These are phyloP conservation scores for Cotesia typhae DNA, from an alignment of 1,140 invertebrate species.

Conservation along the genomic window DNA sequence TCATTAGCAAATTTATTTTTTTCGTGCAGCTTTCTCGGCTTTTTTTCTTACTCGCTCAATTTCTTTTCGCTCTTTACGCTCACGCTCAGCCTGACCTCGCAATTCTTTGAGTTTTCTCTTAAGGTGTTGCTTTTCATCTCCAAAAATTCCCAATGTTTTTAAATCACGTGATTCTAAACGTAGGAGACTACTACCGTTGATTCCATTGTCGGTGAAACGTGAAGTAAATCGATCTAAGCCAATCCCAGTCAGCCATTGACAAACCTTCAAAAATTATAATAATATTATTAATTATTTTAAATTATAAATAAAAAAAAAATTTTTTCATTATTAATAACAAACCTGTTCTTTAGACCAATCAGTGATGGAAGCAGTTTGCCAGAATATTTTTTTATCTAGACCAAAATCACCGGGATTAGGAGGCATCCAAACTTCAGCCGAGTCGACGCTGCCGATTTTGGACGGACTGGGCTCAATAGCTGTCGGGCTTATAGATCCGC, in stretches of 20 bases:
- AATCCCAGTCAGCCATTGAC: constrained; percentile 85
- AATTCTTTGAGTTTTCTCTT: constrained; percentile 92
- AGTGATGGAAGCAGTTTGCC: constrained; percentile 74
- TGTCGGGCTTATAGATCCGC: constrained; percentile 65
- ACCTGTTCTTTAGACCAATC: constrained; percentile 92
- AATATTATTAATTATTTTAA: constrained; percentile 28
- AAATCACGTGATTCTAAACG: constrained; percentile 87
- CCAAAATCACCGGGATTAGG: constrained; percentile 61
- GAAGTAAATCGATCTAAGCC: constrained; percentile 85
- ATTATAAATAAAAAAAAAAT: constrained; percentile 11
- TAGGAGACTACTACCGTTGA: constrained; percentile 83
- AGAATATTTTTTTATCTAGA: constrained; percentile 72
- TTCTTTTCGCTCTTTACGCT: constrained; percentile 81
- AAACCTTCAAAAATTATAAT: constrained; percentile 70
- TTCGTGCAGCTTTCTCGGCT: constrained; percentile 82
- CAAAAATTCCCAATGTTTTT: constrained; percentile 82
- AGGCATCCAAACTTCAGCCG: constrained; percentile 66
- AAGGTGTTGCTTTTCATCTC: constrained; percentile 82
- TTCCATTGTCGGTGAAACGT: constrained; percentile 83
- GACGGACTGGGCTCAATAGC: constrained; percentile 63
- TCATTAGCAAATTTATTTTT: constrained; percentile 58
- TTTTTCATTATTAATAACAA: constrained; percentile 42
- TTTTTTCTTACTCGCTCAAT: constrained; percentile 80
- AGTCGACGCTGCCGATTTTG: constrained; percentile 63
- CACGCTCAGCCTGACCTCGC: constrained; percentile 80